phyloP scores from a whole-genome alignment of 2,888 invertebrate species.

The Thera obeliscata region DNA sequence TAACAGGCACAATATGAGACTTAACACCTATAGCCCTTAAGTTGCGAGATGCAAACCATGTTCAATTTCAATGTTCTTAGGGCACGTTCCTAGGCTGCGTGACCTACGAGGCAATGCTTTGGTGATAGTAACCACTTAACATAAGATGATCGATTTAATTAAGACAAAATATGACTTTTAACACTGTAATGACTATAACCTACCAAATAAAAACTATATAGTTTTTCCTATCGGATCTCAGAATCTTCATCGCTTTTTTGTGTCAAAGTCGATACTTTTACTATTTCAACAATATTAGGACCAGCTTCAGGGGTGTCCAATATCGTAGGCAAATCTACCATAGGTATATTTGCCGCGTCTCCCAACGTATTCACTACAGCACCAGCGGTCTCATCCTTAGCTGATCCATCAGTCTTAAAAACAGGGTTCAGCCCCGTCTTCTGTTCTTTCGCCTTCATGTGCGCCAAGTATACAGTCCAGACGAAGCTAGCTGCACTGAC shows the following conservation, averaged over 20 bases:
- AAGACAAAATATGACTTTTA: not conserved
- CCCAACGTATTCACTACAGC: not conserved
- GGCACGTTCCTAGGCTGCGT: no score
- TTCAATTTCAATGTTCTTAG: no score
- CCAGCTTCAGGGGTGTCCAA: not conserved
- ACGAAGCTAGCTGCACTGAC: slow-evolving; percentile 89
- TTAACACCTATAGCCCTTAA: no score
- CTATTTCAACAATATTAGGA: not conserved
- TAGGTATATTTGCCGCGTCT: not conserved
- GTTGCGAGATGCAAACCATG: no score
- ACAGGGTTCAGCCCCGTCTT: slow-evolving; percentile 42
- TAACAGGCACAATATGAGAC: no score
- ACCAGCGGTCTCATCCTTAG: not conserved
- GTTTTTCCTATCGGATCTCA: not conserved
- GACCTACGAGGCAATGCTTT: no score
- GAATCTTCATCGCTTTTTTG: not conserved
- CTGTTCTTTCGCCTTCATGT: slow-evolving; percentile 86
- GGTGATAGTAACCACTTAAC: no score
- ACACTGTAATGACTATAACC: not conserved
- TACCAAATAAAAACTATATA: not conserved
- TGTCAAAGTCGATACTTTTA: not conserved
- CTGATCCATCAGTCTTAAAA: not conserved
- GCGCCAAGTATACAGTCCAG: slow-evolving; percentile 91
- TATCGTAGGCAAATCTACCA: not conserved
- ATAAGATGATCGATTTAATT: no score